Evolutionary conservation across 2,888 invertebrate genomes (phyloP).

Genomic region (Opisthograptis luteolata): DNA sequence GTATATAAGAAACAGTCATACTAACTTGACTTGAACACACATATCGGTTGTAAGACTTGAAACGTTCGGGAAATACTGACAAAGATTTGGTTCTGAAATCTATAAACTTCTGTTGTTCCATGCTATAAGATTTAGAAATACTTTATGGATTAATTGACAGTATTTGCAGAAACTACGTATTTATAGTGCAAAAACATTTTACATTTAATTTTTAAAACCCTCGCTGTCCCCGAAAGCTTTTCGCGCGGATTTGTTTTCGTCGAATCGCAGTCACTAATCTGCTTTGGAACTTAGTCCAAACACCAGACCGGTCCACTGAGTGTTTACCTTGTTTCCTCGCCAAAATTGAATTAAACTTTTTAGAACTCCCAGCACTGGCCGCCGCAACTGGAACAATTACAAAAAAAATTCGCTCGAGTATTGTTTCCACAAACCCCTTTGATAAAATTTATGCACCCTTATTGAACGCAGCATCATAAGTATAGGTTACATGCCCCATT

Average conservation of each 20-base stretch:
- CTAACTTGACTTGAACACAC: too few relatives aligned
- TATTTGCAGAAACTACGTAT: too few relatives aligned
- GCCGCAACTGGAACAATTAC: slow-evolving; percentile 55
- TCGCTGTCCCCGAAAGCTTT: slow-evolving; percentile 35
- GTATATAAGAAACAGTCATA: too few relatives aligned
- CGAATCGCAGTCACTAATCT: slow-evolving; percentile 56
- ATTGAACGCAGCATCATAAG: slow-evolving; percentile 73
- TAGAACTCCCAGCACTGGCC: slow-evolving; percentile 42
- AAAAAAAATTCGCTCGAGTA: slow-evolving; percentile 52
- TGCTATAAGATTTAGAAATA: too few relatives aligned
- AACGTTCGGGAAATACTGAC: too few relatives aligned
- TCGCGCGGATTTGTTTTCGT: slow-evolving; percentile 37
- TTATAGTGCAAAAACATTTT: too few relatives aligned
- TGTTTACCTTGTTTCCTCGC: slow-evolving; percentile 60
- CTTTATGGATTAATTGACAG: too few relatives aligned
- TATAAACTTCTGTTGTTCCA: too few relatives aligned
- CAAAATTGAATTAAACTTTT: slow-evolving; percentile 67
- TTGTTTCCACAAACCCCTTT: slow-evolving; percentile 76
- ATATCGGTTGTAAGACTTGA: too few relatives aligned
- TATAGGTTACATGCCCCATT: slow-evolving; percentile 84
- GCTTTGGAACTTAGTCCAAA: slow-evolving; percentile 58
- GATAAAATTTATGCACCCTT: slow-evolving; percentile 82
- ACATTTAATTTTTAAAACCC: slow-evolving; percentile 34
- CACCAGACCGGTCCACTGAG: slow-evolving; percentile 52
- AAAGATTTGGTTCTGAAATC: too few relatives aligned